These are phyloP conservation scores for Drosophila melanica DNA, from an alignment of 1,140 invertebrate species.

Conservation along the genomic window DNA sequence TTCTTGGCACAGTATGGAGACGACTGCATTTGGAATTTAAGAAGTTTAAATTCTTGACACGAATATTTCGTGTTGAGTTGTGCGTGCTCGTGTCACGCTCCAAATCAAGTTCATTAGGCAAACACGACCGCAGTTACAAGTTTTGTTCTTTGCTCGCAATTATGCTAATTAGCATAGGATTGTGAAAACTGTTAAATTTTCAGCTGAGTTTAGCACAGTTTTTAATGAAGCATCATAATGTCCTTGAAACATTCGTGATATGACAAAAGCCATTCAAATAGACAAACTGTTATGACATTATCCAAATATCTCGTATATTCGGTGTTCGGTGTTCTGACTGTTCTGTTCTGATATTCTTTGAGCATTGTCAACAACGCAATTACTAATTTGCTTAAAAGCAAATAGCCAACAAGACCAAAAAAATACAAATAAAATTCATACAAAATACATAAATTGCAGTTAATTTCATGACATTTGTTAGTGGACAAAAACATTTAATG, in stretches of 20 bases:
- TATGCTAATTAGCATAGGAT: constrained; percentile 52
- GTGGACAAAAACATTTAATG: constrained; percentile 15
- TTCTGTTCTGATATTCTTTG: not conserved
- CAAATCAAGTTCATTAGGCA: constrained; percentile 1
- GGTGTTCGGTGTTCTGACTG: too few relatives aligned
- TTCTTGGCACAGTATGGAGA: not conserved
- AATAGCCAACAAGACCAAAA: constrained; percentile 10
- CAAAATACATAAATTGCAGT: constrained; percentile 29
- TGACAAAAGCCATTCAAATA: not conserved
- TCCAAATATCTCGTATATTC: not conserved
- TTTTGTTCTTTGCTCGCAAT: constrained; percentile 32
- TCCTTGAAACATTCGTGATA: constrained; percentile 25
- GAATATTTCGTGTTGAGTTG: not conserved
- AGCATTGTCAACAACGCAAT: constrained; percentile 14
- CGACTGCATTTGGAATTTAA: too few relatives aligned
- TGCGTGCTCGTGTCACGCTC: constrained; percentile 3
- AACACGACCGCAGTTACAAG: not conserved
- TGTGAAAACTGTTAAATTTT: constrained; percentile 31
- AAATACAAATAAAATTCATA: constrained; percentile 10
- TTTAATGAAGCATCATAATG: constrained; percentile 46
- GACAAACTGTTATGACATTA: not conserved
- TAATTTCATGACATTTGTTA: constrained; percentile 21
- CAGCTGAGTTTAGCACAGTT: constrained; percentile 33
- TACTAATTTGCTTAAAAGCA: constrained; percentile 15
- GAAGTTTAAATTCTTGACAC: not conserved